phyloP scores from a whole-genome alignment of 2,797 vertebrate species.

The Malacoraja senta region DNA sequence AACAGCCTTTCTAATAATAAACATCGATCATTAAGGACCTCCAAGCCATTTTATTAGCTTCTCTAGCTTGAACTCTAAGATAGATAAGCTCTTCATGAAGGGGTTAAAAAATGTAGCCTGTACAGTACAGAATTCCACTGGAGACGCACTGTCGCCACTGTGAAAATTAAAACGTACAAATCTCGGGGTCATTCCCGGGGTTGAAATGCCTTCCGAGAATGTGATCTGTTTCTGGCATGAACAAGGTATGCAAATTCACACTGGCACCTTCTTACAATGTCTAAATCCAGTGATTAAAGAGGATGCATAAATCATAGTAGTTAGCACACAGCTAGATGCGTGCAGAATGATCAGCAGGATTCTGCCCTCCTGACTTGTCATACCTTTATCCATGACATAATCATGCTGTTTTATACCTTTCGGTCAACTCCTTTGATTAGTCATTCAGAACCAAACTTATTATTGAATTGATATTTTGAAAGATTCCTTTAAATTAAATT shows the following conservation, averaged over 20 bases:
- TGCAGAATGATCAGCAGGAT: background rate
- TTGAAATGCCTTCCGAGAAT: conserved; percentile 61
- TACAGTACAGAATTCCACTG: conserved; percentile 66
- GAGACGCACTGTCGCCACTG: conserved; percentile 73
- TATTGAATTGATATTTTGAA: background rate
- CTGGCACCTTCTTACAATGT: conserved; percentile 47
- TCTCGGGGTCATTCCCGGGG: conserved; percentile 60
- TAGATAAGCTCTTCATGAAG: background rate
- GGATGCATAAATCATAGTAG: conserved; percentile 60
- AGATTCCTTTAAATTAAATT: background rate
- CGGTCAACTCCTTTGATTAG: background rate
- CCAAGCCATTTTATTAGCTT: background rate
- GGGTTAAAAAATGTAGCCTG: conserved; percentile 41
- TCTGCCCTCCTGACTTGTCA: background rate
- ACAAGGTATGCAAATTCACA: conserved; percentile 63
- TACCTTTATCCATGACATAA: background rate
- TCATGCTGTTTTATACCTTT: background rate
- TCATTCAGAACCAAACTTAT: background rate
- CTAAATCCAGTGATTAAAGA: conserved; percentile 51
- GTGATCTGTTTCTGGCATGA: conserved; percentile 55
- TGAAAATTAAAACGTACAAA: conserved; percentile 59
- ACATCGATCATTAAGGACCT: background rate
- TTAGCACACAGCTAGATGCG: conserved; percentile 52
- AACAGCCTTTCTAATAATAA: background rate
- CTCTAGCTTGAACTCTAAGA: background rate